phyloP scores from a whole-genome alignment of 2,113 vertebrate species.

The Arizona elegans region DNA sequence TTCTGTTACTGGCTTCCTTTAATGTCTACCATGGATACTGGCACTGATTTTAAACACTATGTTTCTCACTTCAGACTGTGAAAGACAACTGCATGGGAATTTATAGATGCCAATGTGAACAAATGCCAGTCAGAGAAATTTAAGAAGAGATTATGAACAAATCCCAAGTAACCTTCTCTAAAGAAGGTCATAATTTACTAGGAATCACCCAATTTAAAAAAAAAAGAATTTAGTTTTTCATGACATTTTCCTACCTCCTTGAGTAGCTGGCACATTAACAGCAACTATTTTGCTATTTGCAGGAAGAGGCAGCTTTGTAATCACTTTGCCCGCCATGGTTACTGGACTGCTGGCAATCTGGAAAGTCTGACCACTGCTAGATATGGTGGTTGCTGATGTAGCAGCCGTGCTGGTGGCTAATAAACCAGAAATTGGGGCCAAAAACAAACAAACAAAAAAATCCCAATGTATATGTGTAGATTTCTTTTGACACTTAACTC shows the following conservation, averaged over 20 bases:
- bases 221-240: conserved; percentile 60
- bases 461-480: background rate
- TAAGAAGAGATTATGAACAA: background rate
- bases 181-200: conserved; percentile 27
- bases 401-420: conserved; percentile 85
- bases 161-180: background rate
- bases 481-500: background rate
- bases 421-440: conserved; percentile 77
- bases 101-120: conserved; percentile 30
- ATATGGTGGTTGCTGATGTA: conserved; percentile 81
- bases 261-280: conserved; percentile 94
- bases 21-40: background rate
- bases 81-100: conserved; percentile 49
- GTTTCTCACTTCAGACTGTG: conserved; percentile 43
- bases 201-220: conserved; percentile 33
- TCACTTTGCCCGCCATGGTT: conserved; percentile 90
- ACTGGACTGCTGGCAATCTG: conserved; percentile 92
- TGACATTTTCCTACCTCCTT: conserved; percentile 86
- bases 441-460: conserved; percentile 34
- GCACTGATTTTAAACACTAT: background rate
- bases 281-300: conserved; percentile 99
- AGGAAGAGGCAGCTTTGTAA: conserved; percentile 95
- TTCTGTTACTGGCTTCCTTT: background rate
- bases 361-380: conserved; percentile 91
- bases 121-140: conserved; percentile 14